These are phyloP conservation scores for Noctua janthina DNA, from an alignment of 2,888 invertebrate genomes.

Conservation along the genomic window DNA sequence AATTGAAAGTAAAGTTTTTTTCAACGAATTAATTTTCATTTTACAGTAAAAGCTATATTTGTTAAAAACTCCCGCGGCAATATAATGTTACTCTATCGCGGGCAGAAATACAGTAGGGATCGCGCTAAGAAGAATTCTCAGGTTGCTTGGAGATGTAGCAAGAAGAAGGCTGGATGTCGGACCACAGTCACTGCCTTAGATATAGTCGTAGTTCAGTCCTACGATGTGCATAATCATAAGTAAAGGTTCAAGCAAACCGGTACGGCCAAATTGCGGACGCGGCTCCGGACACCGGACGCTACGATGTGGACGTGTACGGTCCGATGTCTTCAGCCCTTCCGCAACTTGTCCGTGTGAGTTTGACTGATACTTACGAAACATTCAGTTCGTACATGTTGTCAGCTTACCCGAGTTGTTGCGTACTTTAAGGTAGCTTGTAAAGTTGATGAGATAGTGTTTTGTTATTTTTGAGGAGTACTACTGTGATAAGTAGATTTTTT, in stretches of 20 bases:
- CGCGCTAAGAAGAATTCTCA: conserved; percentile 34
- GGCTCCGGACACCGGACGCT: not conserved
- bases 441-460: not conserved
- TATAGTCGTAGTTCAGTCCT: conserved; percentile 10
- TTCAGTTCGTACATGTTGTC: too few relatives aligned
- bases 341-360: too few relatives aligned
- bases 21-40: not conserved
- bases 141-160: conserved; percentile 51
- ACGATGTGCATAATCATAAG: conserved; percentile 47
- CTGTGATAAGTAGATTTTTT: too few relatives aligned
- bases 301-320: too few relatives aligned
- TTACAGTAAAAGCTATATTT: conserved; percentile 48
- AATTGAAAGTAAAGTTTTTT: not conserved
- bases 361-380: not conserved
- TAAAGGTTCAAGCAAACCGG: not conserved
- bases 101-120: conserved; percentile 44
- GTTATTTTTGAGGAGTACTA: too few relatives aligned
- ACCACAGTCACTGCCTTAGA: conserved; percentile 37
- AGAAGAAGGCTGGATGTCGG: conserved; percentile 55
- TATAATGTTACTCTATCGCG: conserved; percentile 40
- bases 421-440: not conserved
- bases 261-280: not conserved
- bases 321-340: not conserved
- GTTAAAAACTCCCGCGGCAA: conserved; percentile 50
- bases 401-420: not conserved